Evolutionary conservation across 2,888 invertebrate species (phyloP).

Genomic region (Meta bourneti): DNA sequence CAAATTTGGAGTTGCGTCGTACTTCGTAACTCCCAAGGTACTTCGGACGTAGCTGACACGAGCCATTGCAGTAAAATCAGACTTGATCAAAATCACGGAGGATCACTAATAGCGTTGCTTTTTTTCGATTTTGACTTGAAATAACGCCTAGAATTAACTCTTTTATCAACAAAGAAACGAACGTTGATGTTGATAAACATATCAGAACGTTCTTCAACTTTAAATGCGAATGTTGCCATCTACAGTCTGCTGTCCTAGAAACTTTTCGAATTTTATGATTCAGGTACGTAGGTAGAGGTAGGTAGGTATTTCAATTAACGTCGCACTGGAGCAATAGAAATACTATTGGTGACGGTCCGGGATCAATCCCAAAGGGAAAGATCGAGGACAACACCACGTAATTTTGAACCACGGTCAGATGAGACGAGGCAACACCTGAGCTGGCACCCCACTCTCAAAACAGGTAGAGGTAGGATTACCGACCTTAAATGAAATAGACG

Average conservation of each 20-base stretch:
- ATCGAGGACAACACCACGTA: no score
- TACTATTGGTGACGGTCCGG: no score
- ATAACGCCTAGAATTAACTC: not conserved
- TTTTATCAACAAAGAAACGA: slow-evolving; percentile 19
- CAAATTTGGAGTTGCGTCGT: slow-evolving; percentile 18
- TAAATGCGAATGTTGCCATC: slow-evolving; percentile 6
- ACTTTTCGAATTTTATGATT: not conserved
- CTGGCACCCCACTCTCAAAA: no score
- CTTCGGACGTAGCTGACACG: not conserved
- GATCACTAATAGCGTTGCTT: slow-evolving; percentile 32
- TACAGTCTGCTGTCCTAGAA: not conserved
- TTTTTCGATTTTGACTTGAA: slow-evolving; percentile 11
- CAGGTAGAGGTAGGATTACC: no score
- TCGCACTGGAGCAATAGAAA: no score
- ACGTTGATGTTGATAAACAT: slow-evolving; percentile 48
- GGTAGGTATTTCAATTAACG: no score
- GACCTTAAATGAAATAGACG: no score
- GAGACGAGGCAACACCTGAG: no score
- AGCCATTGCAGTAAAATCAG: not conserved
- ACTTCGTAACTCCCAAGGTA: not conserved
- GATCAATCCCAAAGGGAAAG: no score
- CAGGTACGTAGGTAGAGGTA: no score
- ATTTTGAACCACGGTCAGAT: no score
- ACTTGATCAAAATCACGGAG: slow-evolving; percentile 10
- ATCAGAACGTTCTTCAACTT: slow-evolving; percentile 15